phyloP scores from a whole-genome alignment of 2,113 vertebrate genomes.

The Phoxinus phoxinus region DNA sequence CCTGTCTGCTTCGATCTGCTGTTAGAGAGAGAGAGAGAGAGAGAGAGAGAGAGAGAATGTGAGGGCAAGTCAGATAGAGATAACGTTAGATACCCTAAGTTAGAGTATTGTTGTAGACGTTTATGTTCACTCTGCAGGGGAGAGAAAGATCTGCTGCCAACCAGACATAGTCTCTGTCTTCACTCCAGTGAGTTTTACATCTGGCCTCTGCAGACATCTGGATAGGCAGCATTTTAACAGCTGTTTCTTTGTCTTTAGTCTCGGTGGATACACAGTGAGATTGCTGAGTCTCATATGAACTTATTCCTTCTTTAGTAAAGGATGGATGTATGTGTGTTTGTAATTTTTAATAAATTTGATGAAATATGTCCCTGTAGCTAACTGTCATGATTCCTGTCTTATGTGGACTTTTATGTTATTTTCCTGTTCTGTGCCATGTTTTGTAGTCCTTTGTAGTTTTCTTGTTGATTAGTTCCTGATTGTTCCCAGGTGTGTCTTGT shows the following conservation, averaged over 20 bases:
- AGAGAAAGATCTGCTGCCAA: not conserved
- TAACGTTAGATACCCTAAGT: not conserved
- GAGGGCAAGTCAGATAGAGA: slow-evolving; percentile 1
- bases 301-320: not conserved
- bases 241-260: not conserved
- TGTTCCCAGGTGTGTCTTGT: too few relatives aligned
- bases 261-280: not conserved
- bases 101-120: not conserved
- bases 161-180: not conserved
- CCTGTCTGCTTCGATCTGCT: slow-evolving; percentile 65
- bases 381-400: not conserved
- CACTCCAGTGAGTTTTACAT: slow-evolving; percentile 29
- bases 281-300: not conserved
- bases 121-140: not conserved
- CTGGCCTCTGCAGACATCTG: slow-evolving; percentile 31
- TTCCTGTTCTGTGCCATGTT: too few relatives aligned
- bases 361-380: not conserved
- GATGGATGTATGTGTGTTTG: not conserved
- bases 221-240: not conserved
- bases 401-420: too few relatives aligned
- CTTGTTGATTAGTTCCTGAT: too few relatives aligned
- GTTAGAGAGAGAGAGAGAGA: slow-evolving; percentile 35
- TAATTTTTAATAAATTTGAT: not conserved
- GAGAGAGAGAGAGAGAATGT: slow-evolving; percentile 7
- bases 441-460: too few relatives aligned